These are phyloP conservation scores for Thereva unica DNA, from an alignment of 2,888 invertebrate species.

Conservation along the genomic window DNA sequence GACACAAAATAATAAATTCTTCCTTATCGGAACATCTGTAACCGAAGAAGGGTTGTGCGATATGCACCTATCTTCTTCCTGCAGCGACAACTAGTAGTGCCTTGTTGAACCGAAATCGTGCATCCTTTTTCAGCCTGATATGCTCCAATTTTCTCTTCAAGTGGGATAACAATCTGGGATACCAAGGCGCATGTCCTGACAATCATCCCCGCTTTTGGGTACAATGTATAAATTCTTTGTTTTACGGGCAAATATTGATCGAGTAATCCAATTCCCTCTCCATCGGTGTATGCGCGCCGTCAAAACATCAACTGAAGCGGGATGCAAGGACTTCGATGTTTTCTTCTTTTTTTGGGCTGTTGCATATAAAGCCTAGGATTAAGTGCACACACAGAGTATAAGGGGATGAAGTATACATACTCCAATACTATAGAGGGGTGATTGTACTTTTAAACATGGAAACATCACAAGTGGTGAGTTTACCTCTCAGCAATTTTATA, in stretches of 20 bases:
- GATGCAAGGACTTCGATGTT: slow-evolving; percentile 3
- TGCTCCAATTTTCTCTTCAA: slow-evolving; percentile 27
- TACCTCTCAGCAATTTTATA: not conserved
- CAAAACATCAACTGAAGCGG: slow-evolving; percentile 21
- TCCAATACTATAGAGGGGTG: slow-evolving; percentile 13
- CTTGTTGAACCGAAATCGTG: not conserved
- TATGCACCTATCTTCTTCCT: not conserved
- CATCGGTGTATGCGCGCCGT: slow-evolving; percentile 10
- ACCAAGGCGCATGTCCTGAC: slow-evolving; percentile 16
- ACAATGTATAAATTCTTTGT: not conserved
- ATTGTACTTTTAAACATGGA: slow-evolving; percentile 23
- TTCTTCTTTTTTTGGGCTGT: not conserved
- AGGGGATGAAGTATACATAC: not conserved
- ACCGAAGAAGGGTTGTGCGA: slow-evolving; percentile 11
- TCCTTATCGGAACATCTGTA: slow-evolving; percentile 25
- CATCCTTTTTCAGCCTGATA: slow-evolving; percentile 25
- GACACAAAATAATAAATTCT: slow-evolving; percentile 23
- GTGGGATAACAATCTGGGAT: not conserved
- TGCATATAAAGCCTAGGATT: not conserved
- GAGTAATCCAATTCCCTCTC: slow-evolving; percentile 23
- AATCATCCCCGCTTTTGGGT: slow-evolving; percentile 7
- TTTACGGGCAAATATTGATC: slow-evolving; percentile 29
- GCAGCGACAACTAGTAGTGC: slow-evolving; percentile 15
- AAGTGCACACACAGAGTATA: not conserved
- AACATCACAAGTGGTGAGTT: slow-evolving; percentile 4